phyloP scores from a whole-genome alignment of 2,888 invertebrate genomes.

The Phragmatobia fuliginosa region DNA sequence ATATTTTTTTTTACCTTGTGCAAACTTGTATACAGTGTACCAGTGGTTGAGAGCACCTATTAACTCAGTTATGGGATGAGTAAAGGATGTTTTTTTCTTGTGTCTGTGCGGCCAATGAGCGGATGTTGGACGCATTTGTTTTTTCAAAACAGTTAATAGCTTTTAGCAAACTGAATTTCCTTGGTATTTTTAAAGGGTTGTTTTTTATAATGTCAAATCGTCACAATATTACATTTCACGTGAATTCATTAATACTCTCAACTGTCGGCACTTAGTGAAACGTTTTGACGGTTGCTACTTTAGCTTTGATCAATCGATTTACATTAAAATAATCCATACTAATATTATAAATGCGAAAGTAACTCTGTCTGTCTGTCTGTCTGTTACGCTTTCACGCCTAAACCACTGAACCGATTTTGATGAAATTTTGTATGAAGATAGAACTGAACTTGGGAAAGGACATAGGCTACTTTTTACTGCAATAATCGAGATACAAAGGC shows the following conservation, averaged over 20 bases:
- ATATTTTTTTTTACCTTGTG: constrained; percentile 21
- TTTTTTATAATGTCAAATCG: background rate
- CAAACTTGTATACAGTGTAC: constrained; percentile 10
- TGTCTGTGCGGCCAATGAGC: constrained; percentile 61
- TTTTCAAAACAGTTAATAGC: constrained; percentile 64
- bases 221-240: background rate
- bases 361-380: too few species aligned
- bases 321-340: too few species aligned
- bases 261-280: too few species aligned
- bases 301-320: too few species aligned
- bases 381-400: too few species aligned
- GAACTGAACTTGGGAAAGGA: too few species aligned
- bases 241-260: background rate
- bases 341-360: too few species aligned
- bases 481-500: too few species aligned
- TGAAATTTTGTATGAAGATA: too few species aligned
- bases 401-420: too few species aligned
- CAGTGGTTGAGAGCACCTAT: constrained; percentile 64
- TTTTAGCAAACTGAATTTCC: constrained; percentile 35
- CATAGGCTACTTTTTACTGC: too few species aligned
- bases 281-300: too few species aligned
- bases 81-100: constrained; percentile 66
- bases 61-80: constrained; percentile 72
- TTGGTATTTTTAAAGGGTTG: constrained; percentile 10
- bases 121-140: constrained; percentile 49